phyloP scores from a whole-genome alignment of 2,888 invertebrate species.

The Pegoplata infirma region DNA sequence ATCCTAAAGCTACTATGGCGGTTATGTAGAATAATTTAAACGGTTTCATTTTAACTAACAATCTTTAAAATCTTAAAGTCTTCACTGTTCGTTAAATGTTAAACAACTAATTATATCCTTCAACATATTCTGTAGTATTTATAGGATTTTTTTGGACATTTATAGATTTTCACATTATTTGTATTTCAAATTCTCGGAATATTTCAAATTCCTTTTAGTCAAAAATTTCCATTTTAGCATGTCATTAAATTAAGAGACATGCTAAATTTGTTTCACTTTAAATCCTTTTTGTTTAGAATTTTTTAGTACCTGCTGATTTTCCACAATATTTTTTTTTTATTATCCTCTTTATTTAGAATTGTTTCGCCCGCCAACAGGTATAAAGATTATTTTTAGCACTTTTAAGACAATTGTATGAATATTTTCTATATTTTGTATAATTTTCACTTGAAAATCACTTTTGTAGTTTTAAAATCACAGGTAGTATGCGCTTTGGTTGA shows the following conservation, averaged over 20 bases:
- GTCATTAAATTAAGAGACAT: background rate
- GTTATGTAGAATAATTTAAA: conserved; percentile 47
- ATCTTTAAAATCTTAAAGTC: background rate
- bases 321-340: background rate
- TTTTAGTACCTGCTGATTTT: background rate
- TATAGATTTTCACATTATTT: conserved; percentile 12
- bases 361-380: too few relatives aligned
- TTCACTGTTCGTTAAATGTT: conserved; percentile 21
- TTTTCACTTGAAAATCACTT: background rate
- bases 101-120: conserved; percentile 34
- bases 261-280: background rate
- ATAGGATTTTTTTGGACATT: conserved; percentile 9
- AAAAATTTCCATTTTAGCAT: background rate
- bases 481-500: conserved; percentile 12
- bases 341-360: background rate
- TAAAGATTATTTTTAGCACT: too few relatives aligned
- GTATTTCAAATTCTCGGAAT: conserved; percentile 15
- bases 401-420: background rate
- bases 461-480: conserved; percentile 14
- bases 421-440: too few relatives aligned
- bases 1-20: conserved; percentile 51
- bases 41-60: conserved; percentile 38
- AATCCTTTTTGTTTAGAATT: background rate
- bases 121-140: conserved; percentile 51
- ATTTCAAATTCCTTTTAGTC: background rate